phyloP scores from a whole-genome alignment of 2,797 vertebrate species.

The Paedocypris micromegethes region DNA sequence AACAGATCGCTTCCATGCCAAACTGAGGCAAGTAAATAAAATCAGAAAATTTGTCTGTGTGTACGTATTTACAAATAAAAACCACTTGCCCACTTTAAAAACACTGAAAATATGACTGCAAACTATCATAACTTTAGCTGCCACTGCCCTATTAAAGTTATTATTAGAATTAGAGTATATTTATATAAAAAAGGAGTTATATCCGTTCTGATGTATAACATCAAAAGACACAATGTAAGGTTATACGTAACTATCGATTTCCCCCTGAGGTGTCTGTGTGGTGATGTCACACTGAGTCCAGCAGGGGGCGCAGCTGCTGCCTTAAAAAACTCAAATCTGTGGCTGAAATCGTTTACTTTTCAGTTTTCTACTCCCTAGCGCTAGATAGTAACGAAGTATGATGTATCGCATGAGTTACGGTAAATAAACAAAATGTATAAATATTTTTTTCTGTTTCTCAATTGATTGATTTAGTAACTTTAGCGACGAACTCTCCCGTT shows the following conservation, averaged over 20 bases:
- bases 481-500: not conserved
- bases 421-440: not conserved
- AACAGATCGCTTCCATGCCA: too few species aligned
- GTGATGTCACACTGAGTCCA: constrained; percentile 8
- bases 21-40: too few species aligned
- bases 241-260: constrained; percentile 8
- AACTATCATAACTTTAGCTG: not conserved
- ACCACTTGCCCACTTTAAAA: too few species aligned
- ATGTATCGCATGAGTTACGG: not conserved
- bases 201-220: constrained; percentile 39
- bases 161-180: too few species aligned
- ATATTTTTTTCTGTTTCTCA: not conserved
- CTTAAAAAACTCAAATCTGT: too few species aligned
- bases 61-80: not conserved
- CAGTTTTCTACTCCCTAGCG: too few species aligned
- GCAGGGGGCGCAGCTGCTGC: constrained; percentile 2
- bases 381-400: not conserved
- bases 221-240: constrained; percentile 25
- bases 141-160: constrained; percentile 12
- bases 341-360: too few species aligned
- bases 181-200: not conserved
- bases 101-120: constrained; percentile 5
- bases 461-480: not conserved
- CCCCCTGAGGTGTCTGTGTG: not conserved
- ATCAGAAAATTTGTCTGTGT: not conserved